Conservation (phyloP, 2,888 invertebrate genomes). For the Uloborus plumipes region DNA sequence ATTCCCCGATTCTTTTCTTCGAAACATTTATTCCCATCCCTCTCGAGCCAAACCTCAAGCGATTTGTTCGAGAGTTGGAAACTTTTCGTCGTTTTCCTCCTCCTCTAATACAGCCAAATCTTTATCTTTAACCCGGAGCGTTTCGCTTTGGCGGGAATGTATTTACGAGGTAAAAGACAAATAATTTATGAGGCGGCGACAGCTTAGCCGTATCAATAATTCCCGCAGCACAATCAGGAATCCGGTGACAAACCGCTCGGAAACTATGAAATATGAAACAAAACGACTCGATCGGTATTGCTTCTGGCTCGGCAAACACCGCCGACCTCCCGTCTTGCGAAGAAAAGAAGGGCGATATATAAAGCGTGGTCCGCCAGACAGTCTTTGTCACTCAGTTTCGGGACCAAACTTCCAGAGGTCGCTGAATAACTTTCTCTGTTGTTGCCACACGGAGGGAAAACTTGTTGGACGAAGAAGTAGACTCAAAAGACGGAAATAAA, state of each 20-base stretch:
- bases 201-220: constrained; percentile 53
- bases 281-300: constrained; percentile 49
- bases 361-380: constrained; percentile 24
- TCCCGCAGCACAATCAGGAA: constrained; percentile 27
- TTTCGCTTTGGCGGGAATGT: constrained; percentile 14
- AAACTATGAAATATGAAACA: constrained; percentile 59
- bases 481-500: too few relatives aligned
- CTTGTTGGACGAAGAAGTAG: too few relatives aligned
- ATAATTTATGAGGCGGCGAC: constrained; percentile 54
- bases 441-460: too few relatives aligned
- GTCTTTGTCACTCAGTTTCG: constrained; percentile 21
- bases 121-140: constrained; percentile 3
- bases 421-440: too few relatives aligned
- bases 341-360: constrained; percentile 29
- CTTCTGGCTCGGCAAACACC: constrained; percentile 52
- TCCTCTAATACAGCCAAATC: too few relatives aligned
- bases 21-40: too few relatives aligned
- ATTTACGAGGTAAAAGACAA: constrained; percentile 49
- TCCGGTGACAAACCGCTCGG: constrained; percentile 40
- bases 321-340: not conserved
- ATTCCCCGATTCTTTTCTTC: too few relatives aligned
- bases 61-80: too few relatives aligned
- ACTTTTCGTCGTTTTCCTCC: too few relatives aligned
- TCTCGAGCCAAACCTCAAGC: too few relatives aligned
- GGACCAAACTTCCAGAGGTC: too few relatives aligned